Evolutionary conservation across 2,888 invertebrate genomes (phyloP).

Genomic region (Ommatoiulus sabulosus): DNA sequence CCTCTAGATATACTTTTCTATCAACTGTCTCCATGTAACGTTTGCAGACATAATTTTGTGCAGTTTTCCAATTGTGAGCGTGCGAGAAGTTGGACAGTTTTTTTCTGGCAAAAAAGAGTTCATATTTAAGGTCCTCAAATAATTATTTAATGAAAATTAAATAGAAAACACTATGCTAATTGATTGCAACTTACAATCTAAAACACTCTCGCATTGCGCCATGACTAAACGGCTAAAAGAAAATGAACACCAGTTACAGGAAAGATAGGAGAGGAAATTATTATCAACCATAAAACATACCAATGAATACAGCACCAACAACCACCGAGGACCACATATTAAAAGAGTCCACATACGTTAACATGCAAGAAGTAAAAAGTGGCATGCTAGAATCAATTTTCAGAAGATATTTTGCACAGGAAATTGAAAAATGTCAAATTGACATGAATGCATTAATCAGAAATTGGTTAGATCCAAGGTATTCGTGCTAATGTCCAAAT

Average conservation of each 20-base stretch:
- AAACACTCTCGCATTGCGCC: constrained; percentile 73
- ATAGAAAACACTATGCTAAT: neutral
- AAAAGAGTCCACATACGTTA: neutral
- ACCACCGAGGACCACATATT: neutral
- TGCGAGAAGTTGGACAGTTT: constrained; percentile 68
- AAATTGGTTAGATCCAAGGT: constrained; percentile 50
- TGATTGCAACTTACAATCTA: constrained; percentile 68
- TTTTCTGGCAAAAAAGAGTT: constrained; percentile 66
- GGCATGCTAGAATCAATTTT: neutral
- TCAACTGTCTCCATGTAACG: constrained; percentile 70
- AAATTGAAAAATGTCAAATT: no score
- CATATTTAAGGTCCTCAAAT: neutral
- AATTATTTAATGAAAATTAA: neutral
- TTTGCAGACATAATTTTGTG: constrained; percentile 72
- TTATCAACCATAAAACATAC: neutral
- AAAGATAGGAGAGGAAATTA: neutral
- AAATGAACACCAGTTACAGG: constrained; percentile 56
- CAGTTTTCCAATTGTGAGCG: constrained; percentile 68
- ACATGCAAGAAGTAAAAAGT: neutral
- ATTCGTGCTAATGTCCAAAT: neutral
- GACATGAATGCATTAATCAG: constrained; percentile 54
- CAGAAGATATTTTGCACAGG: no score
- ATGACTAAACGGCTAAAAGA: constrained; percentile 69
- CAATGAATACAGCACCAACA: neutral
- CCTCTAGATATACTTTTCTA: constrained; percentile 71